Conservation (phyloP, 1,140 invertebrate genomes). For the Orius insidiosus region DNA sequence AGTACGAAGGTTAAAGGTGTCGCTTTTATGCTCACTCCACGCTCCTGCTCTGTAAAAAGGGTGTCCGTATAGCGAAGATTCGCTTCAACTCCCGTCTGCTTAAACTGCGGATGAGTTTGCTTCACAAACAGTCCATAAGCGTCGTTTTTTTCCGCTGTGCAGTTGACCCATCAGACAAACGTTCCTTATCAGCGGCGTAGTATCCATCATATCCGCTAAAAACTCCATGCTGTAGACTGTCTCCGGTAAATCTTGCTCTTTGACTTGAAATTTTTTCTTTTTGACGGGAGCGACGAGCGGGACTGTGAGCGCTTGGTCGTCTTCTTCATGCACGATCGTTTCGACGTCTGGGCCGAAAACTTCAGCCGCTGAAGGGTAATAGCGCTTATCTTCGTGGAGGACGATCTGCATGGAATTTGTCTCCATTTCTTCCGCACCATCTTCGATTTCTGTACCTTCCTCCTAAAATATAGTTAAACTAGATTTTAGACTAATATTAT, state of each 20-base stretch:
- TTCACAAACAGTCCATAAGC: constrained; percentile 89
- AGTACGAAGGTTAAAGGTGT: constrained; percentile 87
- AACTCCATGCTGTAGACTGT: constrained; percentile 94
- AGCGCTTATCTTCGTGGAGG: constrained; percentile 97
- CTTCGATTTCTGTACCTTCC: constrained; percentile 53
- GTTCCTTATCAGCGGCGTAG: constrained; percentile 85
- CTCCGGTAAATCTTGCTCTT: constrained; percentile 83
- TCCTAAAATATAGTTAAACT: no score
- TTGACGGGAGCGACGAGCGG: constrained; percentile 82
- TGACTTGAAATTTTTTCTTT: constrained; percentile 87
- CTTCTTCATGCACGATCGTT: constrained; percentile 98
- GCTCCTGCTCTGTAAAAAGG: constrained; percentile 95
- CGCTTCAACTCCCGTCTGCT: constrained; percentile 48
- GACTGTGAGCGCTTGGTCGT: constrained; percentile 87
- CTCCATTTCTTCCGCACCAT: constrained; percentile 55
- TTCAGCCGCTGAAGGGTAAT: constrained; percentile 94
- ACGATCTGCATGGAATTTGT: constrained; percentile 85
- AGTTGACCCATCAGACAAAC: constrained; percentile 91
- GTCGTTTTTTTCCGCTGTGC: constrained; percentile 99
- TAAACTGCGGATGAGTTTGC: constrained; percentile 90
- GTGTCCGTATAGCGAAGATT: constrained; percentile 87
- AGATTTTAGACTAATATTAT: no score
- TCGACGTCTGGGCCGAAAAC: constrained; percentile 88
- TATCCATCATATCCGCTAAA: constrained; percentile 96
- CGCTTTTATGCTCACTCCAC: constrained; percentile 96